Percentiles rank a stretch among this genome's conserved stretches.
Evolutionary conservation across 2,113 vertebrate species (phyloP).

Genomic region (Anhinga rufa): DNA sequence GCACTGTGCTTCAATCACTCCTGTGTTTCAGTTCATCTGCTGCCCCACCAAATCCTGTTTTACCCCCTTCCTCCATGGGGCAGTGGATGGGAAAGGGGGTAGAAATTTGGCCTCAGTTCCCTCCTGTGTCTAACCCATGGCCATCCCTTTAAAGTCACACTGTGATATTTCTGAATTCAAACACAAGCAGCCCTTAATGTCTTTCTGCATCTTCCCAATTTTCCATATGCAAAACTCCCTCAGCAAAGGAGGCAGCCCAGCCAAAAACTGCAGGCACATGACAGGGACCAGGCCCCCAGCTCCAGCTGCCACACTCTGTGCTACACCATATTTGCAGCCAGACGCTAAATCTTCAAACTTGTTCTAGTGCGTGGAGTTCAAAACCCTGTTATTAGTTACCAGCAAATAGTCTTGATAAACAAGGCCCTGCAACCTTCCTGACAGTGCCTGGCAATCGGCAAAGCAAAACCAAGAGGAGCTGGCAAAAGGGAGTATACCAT

Average conservation of each 20-base stretch:
- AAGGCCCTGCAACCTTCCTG: neutral
- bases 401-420: neutral
- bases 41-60: neutral
- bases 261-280: neutral
- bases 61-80: neutral
- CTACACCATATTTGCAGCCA: neutral
- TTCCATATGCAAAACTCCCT: neutral
- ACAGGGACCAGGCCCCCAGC: neutral
- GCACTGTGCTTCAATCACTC: neutral
- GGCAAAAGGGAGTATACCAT: neutral
- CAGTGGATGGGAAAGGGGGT: fast-evolving
- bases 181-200: neutral
- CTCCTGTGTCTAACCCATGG: neutral
- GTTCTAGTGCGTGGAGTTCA: neutral
- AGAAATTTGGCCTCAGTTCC: neutral
- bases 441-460: neutral
- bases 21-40: neutral
- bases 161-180: neutral
- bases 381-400: neutral
- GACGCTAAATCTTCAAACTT: neutral
- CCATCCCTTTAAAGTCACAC: neutral
- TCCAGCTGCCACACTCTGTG: fast-evolving
- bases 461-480: neutral
- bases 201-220: neutral
- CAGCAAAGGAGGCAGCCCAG: neutral